Evolutionary conservation across 2,797 vertebrate genomes (phyloP).

Genomic region (Tinamus major): DNA sequence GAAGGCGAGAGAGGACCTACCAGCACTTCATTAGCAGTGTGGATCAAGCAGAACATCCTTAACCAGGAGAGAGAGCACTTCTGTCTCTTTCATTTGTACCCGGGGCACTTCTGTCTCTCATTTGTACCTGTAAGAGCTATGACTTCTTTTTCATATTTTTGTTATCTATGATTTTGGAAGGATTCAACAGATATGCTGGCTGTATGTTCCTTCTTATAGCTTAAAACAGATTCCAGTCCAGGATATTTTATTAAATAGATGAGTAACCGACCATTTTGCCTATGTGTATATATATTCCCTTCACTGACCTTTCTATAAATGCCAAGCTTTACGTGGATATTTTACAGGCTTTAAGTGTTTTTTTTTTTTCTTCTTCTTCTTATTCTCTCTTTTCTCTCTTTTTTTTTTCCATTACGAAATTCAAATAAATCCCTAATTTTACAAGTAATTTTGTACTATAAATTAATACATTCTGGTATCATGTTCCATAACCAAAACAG

Average conservation of each 20-base stretch:
- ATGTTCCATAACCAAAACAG: background rate
- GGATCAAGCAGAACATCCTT: background rate
- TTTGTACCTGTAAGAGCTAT: background rate
- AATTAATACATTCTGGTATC: background rate
- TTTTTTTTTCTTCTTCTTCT: background rate
- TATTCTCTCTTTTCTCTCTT: too few relatives aligned
- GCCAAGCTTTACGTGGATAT: background rate
- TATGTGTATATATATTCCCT: background rate
- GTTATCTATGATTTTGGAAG: background rate
- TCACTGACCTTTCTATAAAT: background rate
- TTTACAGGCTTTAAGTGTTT: background rate
- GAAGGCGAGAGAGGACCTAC: background rate
- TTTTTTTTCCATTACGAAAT: too few relatives aligned
- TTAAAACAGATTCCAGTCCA: background rate
- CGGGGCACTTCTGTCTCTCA: too few relatives aligned
- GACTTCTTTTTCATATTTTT: background rate
- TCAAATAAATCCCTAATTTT: background rate
- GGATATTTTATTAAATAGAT: background rate
- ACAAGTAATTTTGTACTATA: background rate
- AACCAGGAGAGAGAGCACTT: background rate
- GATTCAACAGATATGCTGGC: too few relatives aligned
- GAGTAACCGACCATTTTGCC: background rate
- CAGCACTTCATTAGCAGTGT: background rate
- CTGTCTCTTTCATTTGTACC: background rate
- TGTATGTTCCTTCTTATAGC: background rate